A percentile compares a stretch with the other conserved stretches of the same genome.
These are phyloP conservation scores for Coptodon rendalli DNA, from an alignment of 2,113 vertebrate species.

Conservation along the genomic window DNA sequence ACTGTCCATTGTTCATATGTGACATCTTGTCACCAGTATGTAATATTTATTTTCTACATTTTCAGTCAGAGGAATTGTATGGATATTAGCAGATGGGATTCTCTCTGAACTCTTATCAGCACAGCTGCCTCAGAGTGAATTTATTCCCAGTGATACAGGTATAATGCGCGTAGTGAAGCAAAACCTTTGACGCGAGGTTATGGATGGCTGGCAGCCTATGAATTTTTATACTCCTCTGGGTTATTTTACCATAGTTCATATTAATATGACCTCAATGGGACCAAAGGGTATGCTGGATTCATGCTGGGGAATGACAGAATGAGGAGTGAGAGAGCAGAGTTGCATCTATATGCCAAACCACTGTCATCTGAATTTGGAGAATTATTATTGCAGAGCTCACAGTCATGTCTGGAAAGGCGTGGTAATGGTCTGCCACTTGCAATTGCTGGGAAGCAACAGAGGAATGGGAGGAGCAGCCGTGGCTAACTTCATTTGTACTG, in stretches of 20 bases:
- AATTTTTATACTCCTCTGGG: slow-evolving; percentile 26
- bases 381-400: slow-evolving; percentile 39
- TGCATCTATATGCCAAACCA: slow-evolving; percentile 34
- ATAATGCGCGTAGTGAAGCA: slow-evolving; percentile 9
- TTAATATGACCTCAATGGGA: slow-evolving; percentile 34
- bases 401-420: slow-evolving; percentile 42
- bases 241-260: slow-evolving; percentile 36
- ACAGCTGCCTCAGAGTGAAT: slow-evolving; percentile 8
- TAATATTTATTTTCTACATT: slow-evolving; percentile 20
- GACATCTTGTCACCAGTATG: slow-evolving; percentile 15
- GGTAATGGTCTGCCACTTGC: slow-evolving; percentile 64
- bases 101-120: slow-evolving; percentile 34
- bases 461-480: slow-evolving; percentile 24
- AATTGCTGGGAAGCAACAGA: slow-evolving; percentile 53
- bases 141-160: slow-evolving; percentile 30
- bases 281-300: slow-evolving; percentile 2
- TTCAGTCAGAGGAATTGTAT: background rate
- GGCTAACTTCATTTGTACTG: slow-evolving; percentile 62
- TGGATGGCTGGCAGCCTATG: slow-evolving; percentile 14
- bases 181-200: slow-evolving; percentile 44
- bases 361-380: slow-evolving; percentile 38
- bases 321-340: background rate
- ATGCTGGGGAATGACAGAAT: slow-evolving; percentile 22
- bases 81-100: background rate
- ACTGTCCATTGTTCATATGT: background rate